These are phyloP conservation scores for Dugesia japonica DNA, from an alignment of 2,888 invertebrate species.

Conservation along the genomic window DNA sequence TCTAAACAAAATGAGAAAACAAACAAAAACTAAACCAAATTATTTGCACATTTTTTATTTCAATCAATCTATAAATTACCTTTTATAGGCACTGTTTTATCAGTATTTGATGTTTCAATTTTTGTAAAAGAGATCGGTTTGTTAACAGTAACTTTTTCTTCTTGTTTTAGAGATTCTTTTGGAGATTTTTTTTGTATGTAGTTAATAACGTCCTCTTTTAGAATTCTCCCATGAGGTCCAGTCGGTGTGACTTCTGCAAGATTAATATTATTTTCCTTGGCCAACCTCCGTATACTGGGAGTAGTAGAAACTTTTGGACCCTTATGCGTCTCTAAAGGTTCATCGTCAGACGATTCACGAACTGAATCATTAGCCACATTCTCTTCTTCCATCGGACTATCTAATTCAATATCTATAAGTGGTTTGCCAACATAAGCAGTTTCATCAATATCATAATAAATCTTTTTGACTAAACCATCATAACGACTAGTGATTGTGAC, in stretches of 20 bases:
- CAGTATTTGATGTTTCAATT: neutral
- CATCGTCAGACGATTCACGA: neutral
- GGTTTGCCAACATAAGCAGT: conserved; percentile 77
- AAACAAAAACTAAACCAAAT: no score
- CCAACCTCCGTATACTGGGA: conserved; percentile 80
- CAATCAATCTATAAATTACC: neutral
- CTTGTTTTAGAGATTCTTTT: neutral
- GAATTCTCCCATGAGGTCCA: conserved; percentile 71
- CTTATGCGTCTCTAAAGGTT: neutral
- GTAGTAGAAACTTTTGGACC: conserved; percentile 54
- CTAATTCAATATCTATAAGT: conserved; percentile 73
- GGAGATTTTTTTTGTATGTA: conserved; percentile 49
- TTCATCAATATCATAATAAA: conserved; percentile 71
- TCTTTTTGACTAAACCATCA: conserved; percentile 51
- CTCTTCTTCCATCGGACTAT: conserved; percentile 38
- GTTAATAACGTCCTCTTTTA: conserved; percentile 79
- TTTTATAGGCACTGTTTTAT: neutral
- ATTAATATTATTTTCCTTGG: conserved; percentile 65
- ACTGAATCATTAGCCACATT: conserved; percentile 20
- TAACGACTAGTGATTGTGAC: conserved; percentile 80
- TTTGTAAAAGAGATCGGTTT: neutral
- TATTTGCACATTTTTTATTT: neutral
- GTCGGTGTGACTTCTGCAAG: conserved; percentile 51
- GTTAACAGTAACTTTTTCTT: neutral
- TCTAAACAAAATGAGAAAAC: no score